Conservation (phyloP, 2,888 invertebrate species). For the Troides oblongomaculatus region DNA sequence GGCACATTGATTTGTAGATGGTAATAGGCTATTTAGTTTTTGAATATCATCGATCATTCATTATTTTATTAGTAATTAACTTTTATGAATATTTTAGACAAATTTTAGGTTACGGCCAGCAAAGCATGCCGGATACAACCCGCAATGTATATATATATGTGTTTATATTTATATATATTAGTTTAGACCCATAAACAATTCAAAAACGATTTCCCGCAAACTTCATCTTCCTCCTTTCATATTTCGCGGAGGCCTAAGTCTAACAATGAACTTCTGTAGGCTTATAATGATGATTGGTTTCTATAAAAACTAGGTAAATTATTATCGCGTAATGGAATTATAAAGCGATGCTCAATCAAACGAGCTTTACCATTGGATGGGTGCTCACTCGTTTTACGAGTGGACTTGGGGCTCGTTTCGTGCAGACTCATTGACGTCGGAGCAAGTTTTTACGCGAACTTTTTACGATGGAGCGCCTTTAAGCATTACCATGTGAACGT, state of each 20-base stretch:
- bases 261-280: not conserved
- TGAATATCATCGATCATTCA: no score
- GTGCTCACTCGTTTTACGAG: slow-evolving; percentile 15
- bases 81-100: no score
- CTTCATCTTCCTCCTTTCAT: no score
- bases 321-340: not conserved
- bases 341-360: slow-evolving; percentile 18
- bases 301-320: not conserved
- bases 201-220: no score
- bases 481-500: slow-evolving; percentile 45
- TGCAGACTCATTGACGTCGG: slow-evolving; percentile 26
- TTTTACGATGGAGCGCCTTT: slow-evolving; percentile 36
- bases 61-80: no score
- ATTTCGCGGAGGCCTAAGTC: not conserved
- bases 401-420: slow-evolving; percentile 14
- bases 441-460: slow-evolving; percentile 39
- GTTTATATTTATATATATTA: no score
- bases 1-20: no score
- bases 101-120: no score
- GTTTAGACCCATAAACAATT: no score
- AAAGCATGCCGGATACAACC: no score
- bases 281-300: not conserved
- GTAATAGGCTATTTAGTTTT: no score
- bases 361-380: slow-evolving; percentile 7
- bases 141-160: no score